Conservation (phyloP, 1,140 invertebrate genomes). For the Macrotrachela quadricornifera region DNA sequence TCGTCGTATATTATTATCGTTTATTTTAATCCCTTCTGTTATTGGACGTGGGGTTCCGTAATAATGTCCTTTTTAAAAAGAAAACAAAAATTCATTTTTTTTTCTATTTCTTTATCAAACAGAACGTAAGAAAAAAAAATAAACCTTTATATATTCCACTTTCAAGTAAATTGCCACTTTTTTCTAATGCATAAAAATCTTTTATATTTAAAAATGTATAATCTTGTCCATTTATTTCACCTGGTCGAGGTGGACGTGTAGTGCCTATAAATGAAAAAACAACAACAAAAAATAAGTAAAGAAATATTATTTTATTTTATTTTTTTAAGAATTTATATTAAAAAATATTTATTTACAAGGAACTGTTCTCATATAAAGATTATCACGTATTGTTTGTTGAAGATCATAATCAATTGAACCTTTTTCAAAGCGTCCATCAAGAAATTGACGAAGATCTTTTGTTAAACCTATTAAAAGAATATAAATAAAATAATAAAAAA, state of each 20-base stretch:
- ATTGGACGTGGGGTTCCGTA: slow-evolving; percentile 34
- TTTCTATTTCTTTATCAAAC: too few relatives aligned
- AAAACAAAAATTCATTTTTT: too few relatives aligned
- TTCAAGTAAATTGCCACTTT: slow-evolving; percentile 41
- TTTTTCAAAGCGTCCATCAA: slow-evolving; percentile 41
- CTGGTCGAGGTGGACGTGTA: slow-evolving; percentile 37
- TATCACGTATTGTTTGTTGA: slow-evolving; percentile 46
- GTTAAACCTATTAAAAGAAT: too few relatives aligned
- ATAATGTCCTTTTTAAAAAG: slow-evolving; percentile 22
- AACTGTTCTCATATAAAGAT: slow-evolving; percentile 45
- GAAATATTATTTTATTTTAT: too few relatives aligned
- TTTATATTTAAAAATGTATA: slow-evolving; percentile 42
- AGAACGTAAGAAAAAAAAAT: too few relatives aligned
- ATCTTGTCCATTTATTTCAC: slow-evolving; percentile 45
- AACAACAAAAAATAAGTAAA: too few relatives aligned
- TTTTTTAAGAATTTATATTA: too few relatives aligned
- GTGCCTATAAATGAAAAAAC: slow-evolving; percentile 21
- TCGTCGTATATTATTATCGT: too few relatives aligned
- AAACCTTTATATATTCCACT: slow-evolving; percentile 40
- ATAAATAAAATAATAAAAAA: too few relatives aligned
- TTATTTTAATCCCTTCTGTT: slow-evolving; percentile 10
- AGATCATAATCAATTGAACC: slow-evolving; percentile 44
- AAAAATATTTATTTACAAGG: slow-evolving; percentile 33
- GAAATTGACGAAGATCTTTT: slow-evolving; percentile 38
- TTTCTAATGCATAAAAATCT: slow-evolving; percentile 40